These are phyloP conservation scores for Megaceryle alcyon DNA, from an alignment of 2,797 vertebrate species.

Conservation along the genomic window DNA sequence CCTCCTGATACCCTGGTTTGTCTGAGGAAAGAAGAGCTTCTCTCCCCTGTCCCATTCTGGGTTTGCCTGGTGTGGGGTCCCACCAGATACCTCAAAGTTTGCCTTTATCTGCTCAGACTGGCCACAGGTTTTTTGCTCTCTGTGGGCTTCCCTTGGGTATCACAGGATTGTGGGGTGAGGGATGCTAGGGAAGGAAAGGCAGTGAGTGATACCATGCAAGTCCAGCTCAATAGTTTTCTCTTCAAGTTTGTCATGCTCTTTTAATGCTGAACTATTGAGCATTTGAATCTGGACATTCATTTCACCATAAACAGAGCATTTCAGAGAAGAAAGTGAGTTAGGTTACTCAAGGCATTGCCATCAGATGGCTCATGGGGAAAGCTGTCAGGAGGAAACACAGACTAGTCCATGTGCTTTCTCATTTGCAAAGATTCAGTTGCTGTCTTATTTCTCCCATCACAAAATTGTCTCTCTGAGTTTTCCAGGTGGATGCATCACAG, in stretches of 20 bases:
- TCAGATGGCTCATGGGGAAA: not conserved
- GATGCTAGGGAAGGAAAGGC: not conserved
- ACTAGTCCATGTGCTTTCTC: not conserved
- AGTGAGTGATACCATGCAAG: not conserved
- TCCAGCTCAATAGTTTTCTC: not conserved
- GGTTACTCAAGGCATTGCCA: not conserved
- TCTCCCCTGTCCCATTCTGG: not conserved
- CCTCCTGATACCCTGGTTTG: not conserved
- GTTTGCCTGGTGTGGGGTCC: not conserved
- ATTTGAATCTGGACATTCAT: not conserved
- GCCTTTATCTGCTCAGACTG: not conserved
- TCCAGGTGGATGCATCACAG: constrained; percentile 58
- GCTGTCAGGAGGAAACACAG: not conserved
- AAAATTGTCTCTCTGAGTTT: constrained; percentile 58
- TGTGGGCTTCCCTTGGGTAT: fast-evolving
- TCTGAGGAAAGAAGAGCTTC: not conserved
- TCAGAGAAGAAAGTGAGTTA: not conserved
- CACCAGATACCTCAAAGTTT: not conserved
- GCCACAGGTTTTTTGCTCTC: not conserved
- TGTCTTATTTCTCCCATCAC: constrained; percentile 33
- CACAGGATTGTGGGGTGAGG: not conserved
- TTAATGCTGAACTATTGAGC: not conserved
- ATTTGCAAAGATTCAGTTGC: constrained; percentile 38
- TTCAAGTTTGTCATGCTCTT: not conserved
- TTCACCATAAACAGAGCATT: not conserved